Percentiles rank a stretch among this genome's conserved stretches.
Evolutionary conservation across 2,113 vertebrate species (phyloP).

Genomic region (Acrocephalus arundinaceus): DNA sequence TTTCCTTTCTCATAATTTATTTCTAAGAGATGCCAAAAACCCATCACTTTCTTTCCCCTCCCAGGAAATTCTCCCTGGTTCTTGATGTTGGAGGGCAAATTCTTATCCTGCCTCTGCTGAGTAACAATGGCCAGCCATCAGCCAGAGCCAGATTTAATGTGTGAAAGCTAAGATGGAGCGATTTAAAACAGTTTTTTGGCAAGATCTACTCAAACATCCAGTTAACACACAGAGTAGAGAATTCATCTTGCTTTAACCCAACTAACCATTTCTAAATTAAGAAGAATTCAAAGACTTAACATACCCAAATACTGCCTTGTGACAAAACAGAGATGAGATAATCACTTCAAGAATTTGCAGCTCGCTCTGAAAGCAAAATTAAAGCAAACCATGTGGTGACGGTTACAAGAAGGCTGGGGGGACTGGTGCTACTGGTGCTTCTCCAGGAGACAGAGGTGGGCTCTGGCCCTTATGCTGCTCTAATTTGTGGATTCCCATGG

Average conservation of each 20-base stretch:
- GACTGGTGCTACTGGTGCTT: background rate
- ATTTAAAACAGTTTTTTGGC: background rate
- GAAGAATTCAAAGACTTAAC: background rate
- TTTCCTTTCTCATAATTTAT: background rate
- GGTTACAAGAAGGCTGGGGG: background rate
- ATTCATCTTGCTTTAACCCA: background rate
- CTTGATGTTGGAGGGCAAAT: background rate
- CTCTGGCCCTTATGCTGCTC: background rate
- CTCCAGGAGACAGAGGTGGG: background rate
- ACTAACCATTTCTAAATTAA: background rate
- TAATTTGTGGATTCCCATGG: background rate
- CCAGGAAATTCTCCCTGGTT: background rate
- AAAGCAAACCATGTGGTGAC: background rate
- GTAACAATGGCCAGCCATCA: background rate
- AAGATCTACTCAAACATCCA: background rate
- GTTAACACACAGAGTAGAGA: background rate
- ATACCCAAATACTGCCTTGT: background rate
- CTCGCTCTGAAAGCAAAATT: background rate
- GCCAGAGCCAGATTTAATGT: background rate
- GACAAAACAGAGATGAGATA: background rate
- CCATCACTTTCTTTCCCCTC: background rate
- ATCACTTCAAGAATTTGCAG: background rate
- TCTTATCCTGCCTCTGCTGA: background rate
- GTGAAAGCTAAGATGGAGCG: background rate
- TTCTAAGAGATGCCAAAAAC: background rate